These are phyloP conservation scores for Huso huso DNA, from an alignment of 2,797 vertebrate species.

Conservation along the genomic window DNA sequence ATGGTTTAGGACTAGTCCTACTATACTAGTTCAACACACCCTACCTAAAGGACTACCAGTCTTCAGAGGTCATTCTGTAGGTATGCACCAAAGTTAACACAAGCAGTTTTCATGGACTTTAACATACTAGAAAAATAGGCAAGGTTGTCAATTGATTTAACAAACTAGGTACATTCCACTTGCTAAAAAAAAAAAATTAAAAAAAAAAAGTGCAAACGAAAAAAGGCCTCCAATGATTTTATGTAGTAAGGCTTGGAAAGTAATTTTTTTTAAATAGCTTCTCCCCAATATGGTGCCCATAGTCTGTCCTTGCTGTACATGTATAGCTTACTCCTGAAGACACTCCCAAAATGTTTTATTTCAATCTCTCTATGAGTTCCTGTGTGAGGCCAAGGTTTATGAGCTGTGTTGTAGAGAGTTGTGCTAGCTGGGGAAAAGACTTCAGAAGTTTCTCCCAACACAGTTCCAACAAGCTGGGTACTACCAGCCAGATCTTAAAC, in stretches of 20 bases:
- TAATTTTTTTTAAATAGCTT: conserved; percentile 25
- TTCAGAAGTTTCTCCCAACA: conserved; percentile 89
- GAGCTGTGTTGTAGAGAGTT: conserved; percentile 76
- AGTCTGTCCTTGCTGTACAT: conserved; percentile 14
- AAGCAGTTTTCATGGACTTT: no score
- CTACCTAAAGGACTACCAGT: no score
- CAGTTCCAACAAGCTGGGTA: conserved; percentile 91
- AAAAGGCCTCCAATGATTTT: conserved; percentile 74
- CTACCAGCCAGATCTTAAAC: conserved; percentile 95
- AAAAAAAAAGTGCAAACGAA: conserved; percentile 36
- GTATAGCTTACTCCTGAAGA: conserved; percentile 19
- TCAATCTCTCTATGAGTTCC: conserved; percentile 90
- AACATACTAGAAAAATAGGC: no score
- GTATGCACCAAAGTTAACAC: no score
- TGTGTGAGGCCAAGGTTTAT: conserved; percentile 92
- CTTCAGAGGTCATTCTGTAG: no score
- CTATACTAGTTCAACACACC: no score
- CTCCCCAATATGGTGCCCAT: conserved; percentile 22
- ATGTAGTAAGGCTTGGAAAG: conserved; percentile 73
- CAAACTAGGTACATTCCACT: conserved; percentile 38
- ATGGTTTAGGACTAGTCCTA: no score
- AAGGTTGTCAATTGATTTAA: conserved; percentile 23
- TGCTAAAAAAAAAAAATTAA: conserved; percentile 25
- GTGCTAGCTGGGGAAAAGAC: conserved; percentile 76
- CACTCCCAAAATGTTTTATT: conserved; percentile 52